These are phyloP conservation scores for Corythornis leucogaster DNA, from an alignment of 2,797 vertebrate genomes.

Conservation along the genomic window DNA sequence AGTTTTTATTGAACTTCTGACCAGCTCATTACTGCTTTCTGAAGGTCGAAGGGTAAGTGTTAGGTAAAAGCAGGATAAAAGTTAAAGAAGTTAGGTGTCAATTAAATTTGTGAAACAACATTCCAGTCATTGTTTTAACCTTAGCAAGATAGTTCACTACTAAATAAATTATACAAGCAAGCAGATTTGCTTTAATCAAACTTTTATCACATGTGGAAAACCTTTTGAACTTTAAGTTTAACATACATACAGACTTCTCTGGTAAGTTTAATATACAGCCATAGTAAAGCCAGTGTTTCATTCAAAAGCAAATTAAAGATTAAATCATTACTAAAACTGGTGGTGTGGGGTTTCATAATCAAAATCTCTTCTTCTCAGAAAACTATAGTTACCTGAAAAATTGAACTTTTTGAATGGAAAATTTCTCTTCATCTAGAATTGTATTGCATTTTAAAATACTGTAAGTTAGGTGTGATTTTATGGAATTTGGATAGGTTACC, in stretches of 20 bases:
- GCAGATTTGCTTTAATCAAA: background rate
- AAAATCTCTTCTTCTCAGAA: background rate
- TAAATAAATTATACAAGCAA: background rate
- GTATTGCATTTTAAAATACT: background rate
- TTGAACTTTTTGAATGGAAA: background rate
- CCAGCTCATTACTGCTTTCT: background rate
- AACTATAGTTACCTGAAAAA: background rate
- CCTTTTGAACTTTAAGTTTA: background rate
- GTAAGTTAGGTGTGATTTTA: background rate
- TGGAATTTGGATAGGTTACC: background rate
- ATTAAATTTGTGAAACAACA: background rate
- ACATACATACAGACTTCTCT: background rate
- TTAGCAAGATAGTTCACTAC: background rate
- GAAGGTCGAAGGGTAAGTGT: background rate
- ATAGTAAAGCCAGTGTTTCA: background rate
- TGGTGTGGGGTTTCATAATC: fast-evolving
- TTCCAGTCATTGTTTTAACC: background rate
- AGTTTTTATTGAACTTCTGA: background rate
- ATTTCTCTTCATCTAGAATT: background rate
- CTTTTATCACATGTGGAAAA: background rate
- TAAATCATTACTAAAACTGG: background rate
- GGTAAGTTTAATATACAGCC: background rate
- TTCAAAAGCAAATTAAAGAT: background rate
- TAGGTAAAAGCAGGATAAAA: background rate
- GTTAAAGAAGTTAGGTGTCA: background rate